Evolutionary conservation across 2,113 vertebrate genomes (phyloP).

Genomic region (Elachura formosa): DNA sequence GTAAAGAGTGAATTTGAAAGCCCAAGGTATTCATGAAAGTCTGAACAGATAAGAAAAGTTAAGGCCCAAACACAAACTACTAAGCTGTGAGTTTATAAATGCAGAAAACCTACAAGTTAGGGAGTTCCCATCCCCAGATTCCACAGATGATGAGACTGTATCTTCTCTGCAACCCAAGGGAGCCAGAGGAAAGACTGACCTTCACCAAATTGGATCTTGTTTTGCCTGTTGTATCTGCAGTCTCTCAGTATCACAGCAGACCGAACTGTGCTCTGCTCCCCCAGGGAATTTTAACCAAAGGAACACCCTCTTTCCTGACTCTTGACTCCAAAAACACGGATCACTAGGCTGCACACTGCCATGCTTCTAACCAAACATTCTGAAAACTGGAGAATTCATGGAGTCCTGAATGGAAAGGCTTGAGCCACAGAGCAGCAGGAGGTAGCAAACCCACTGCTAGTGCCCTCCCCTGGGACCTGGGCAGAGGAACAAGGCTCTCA

Average conservation of each 20-base stretch:
- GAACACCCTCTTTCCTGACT: neutral
- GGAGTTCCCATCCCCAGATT: neutral
- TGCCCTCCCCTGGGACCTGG: neutral
- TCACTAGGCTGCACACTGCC: neutral
- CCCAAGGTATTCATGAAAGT: neutral
- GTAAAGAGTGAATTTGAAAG: neutral
- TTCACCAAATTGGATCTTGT: neutral
- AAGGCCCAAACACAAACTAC: neutral
- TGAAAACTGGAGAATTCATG: neutral
- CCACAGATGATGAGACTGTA: neutral
- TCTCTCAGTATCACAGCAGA: neutral
- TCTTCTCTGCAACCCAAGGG: neutral
- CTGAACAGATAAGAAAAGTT: neutral
- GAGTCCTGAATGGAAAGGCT: neutral
- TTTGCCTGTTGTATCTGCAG: neutral
- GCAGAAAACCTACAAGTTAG: fast-evolving
- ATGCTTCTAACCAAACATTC: neutral
- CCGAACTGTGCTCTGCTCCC: neutral
- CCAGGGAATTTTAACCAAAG: neutral
- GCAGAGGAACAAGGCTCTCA: neutral
- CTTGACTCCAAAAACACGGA: fast-evolving
- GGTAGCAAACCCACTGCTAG: neutral
- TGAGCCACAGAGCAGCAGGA: neutral
- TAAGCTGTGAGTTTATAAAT: neutral
- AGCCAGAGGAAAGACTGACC: neutral